Evolutionary conservation across 1,140 invertebrate genomes (phyloP).

Genomic region (Scylla paramamosain): DNA sequence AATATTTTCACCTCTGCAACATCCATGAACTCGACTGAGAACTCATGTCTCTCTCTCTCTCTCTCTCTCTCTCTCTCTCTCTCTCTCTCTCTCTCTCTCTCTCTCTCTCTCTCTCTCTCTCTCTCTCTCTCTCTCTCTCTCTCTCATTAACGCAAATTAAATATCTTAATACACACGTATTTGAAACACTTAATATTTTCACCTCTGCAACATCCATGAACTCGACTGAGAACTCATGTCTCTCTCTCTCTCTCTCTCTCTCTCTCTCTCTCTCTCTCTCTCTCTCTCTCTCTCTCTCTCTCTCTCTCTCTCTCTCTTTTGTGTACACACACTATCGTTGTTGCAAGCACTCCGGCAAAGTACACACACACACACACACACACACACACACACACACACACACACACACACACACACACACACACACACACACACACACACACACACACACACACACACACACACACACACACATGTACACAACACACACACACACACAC

Average conservation of each 20-base stretch:
- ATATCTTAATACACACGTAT: too few relatives aligned
- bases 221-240: too few relatives aligned
- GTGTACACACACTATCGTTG: too few relatives aligned
- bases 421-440: too few relatives aligned
- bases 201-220: too few relatives aligned
- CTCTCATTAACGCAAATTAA: too few relatives aligned
- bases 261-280: slow-evolving; percentile 20
- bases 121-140: not conserved
- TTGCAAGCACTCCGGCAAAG: too few relatives aligned
- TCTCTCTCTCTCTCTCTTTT: too few relatives aligned
- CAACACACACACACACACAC: not conserved
- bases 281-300: not conserved
- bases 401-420: not conserved
- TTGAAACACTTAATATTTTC: too few relatives aligned
- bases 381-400: slow-evolving; percentile 1
- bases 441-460: slow-evolving; percentile 8
- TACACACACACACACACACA: too few relatives aligned
- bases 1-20: too few relatives aligned
- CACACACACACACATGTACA: not conserved
- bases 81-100: slow-evolving; percentile 20
- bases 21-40: too few relatives aligned
- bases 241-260: not conserved
- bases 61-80: not conserved
- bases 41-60: not conserved
- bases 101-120: slow-evolving; percentile 20